phyloP scores from a whole-genome alignment of 1,140 invertebrate species.

The Halesus radiatus region DNA sequence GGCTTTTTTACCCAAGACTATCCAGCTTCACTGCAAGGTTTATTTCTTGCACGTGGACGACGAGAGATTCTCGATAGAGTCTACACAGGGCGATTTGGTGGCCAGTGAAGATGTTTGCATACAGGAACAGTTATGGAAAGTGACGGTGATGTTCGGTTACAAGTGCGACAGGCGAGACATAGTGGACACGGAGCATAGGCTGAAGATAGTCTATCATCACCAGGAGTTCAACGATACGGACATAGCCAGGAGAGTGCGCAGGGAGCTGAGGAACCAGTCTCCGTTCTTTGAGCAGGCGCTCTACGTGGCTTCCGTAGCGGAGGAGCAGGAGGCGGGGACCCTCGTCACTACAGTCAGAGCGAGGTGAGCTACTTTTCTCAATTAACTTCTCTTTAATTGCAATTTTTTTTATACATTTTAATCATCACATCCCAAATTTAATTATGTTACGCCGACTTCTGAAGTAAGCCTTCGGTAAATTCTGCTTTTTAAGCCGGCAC shows the following conservation, averaged over 20 bases:
- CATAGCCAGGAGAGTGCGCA: slow-evolving; percentile 80
- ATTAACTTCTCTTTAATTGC: background rate
- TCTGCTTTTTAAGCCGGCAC: no score
- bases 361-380: slow-evolving; percentile 63
- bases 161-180: slow-evolving; percentile 76
- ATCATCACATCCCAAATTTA: background rate
- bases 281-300: slow-evolving; percentile 89
- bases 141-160: slow-evolving; percentile 80
- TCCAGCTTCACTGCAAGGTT: slow-evolving; percentile 80
- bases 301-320: slow-evolving; percentile 89
- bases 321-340: slow-evolving; percentile 88
- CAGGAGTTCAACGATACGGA: slow-evolving; percentile 85
- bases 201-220: slow-evolving; percentile 87
- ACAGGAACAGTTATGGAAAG: slow-evolving; percentile 84
- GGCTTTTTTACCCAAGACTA: slow-evolving; percentile 81
- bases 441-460: no score
- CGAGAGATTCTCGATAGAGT: slow-evolving; percentile 82
- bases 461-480: no score
- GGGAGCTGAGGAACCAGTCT: slow-evolving; percentile 83
- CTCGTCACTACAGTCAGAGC: slow-evolving; percentile 88
- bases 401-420: background rate
- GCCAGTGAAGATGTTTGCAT: slow-evolving; percentile 84
- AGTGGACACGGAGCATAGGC: slow-evolving; percentile 81
- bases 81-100: slow-evolving; percentile 84
- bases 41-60: slow-evolving; percentile 84